Conservation (phyloP, 2,888 invertebrate species). For the Hermodice carunculata region DNA sequence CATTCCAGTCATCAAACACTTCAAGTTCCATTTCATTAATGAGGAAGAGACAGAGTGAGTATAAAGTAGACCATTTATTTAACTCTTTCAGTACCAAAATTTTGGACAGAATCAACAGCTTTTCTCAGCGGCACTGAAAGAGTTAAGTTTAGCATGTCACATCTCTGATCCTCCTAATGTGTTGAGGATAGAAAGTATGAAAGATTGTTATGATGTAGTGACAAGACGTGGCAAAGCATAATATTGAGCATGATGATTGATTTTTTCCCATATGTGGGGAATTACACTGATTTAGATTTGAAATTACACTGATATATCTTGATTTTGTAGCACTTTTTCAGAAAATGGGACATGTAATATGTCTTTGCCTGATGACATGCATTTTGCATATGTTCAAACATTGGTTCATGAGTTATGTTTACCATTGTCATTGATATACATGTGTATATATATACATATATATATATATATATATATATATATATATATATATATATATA, state of each 20-base stretch:
- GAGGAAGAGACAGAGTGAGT: constrained; percentile 57
- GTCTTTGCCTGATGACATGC: no score
- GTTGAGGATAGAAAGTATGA: no score
- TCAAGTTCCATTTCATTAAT: constrained; percentile 56
- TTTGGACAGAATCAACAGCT: neutral
- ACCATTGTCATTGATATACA: neutral
- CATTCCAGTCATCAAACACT: constrained; percentile 57
- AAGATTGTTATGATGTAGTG: no score
- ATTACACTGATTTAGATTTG: neutral
- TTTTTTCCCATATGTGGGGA: no score
- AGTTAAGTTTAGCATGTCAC: no score
- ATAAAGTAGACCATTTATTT: neutral
- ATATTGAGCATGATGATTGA: no score
- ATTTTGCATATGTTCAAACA: no score
- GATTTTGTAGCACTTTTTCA: neutral
- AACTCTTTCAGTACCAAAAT: neutral
- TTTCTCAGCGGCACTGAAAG: no score
- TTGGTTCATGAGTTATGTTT: neutral
- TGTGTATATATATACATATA: neutral
- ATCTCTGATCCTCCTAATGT: no score
- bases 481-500: no score
- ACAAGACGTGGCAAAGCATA: no score
- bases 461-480: no score
- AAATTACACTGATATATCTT: neutral
- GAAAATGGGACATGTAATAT: neutral